Conservation (phyloP, 2,113 vertebrate species). For the Siphamia tubifer region DNA sequence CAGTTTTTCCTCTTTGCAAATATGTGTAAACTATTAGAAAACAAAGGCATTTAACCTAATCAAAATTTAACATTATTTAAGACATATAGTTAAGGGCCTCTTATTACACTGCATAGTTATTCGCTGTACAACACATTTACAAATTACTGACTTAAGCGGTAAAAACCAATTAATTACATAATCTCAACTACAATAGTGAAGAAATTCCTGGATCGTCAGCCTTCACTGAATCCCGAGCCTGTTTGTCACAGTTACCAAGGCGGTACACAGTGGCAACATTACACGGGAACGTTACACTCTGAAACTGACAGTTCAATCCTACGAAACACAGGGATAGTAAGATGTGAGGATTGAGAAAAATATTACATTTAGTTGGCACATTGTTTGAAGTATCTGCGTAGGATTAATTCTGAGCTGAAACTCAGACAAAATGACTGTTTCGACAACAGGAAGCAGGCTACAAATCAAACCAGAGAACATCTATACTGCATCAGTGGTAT, state of each 20-base stretch:
- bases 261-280: conserved; percentile 1
- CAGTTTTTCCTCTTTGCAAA: conserved; percentile 19
- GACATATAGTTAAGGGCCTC: conserved; percentile 63
- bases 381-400: neutral
- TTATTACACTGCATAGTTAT: conserved; percentile 67
- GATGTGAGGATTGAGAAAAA: conserved; percentile 18
- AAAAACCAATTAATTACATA: neutral
- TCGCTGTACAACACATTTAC: conserved; percentile 60
- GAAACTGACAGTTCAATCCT: neutral
- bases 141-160: conserved; percentile 35
- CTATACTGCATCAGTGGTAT: conserved; percentile 50
- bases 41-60: conserved; percentile 60
- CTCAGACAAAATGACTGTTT: conserved; percentile 7
- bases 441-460: neutral
- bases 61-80: conserved; percentile 49
- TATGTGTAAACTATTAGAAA: conserved; percentile 46
- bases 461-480: neutral
- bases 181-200: conserved; percentile 29
- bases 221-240: conserved; percentile 33
- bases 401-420: neutral
- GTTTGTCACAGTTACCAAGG: conserved; percentile 9
- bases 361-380: conserved; percentile 38
- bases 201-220: conserved; percentile 24
- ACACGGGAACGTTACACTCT: conserved; percentile 38
- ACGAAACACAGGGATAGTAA: neutral